Evolutionary conservation across 1,140 invertebrate genomes (phyloP).

Genomic region (Amphibalanus amphitrite): DNA sequence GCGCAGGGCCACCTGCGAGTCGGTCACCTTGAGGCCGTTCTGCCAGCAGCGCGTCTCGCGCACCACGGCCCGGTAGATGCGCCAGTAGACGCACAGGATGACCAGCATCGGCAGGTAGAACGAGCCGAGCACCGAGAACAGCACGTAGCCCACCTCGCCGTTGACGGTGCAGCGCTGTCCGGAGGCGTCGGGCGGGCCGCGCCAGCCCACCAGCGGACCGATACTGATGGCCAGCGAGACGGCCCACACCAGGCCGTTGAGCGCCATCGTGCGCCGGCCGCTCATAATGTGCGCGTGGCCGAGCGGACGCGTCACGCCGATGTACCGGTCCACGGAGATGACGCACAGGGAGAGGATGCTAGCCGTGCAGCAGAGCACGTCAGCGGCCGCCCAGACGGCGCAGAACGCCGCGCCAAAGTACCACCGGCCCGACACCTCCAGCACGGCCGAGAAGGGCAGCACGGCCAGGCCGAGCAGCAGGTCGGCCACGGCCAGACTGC

Average conservation of each 20-base stretch:
- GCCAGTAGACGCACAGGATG: conserved; percentile 49
- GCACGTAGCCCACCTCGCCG: conserved; percentile 47
- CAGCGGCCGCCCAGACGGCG: conserved; percentile 38
- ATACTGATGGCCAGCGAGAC: conserved; percentile 36
- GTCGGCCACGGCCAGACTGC: conserved; percentile 40
- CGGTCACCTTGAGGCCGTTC: conserved; percentile 29
- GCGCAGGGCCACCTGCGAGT: conserved; percentile 34
- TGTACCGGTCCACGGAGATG: conserved; percentile 42
- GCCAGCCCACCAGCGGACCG: conserved; percentile 38
- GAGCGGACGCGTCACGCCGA: conserved; percentile 38
- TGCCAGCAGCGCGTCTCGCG: conserved; percentile 35
- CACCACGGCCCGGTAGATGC: conserved; percentile 46
- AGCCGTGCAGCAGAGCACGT: conserved; percentile 44
- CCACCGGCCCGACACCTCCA: conserved; percentile 31
- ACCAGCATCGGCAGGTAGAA: conserved; percentile 53
- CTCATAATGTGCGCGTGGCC: conserved; percentile 36
- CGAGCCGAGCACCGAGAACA: conserved; percentile 51
- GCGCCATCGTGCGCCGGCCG: conserved; percentile 28
- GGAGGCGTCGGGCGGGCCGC: conserved; percentile 21
- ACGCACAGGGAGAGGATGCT: conserved; percentile 43
- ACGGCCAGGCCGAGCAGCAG: conserved; percentile 40
- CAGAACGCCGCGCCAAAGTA: conserved; percentile 36
- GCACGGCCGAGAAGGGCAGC: conserved; percentile 41
- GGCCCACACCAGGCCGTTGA: conserved; percentile 36
- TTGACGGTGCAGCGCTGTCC: conserved; percentile 35